phyloP scores from a whole-genome alignment of 2,888 invertebrate species.

The Aporophyla nigra region DNA sequence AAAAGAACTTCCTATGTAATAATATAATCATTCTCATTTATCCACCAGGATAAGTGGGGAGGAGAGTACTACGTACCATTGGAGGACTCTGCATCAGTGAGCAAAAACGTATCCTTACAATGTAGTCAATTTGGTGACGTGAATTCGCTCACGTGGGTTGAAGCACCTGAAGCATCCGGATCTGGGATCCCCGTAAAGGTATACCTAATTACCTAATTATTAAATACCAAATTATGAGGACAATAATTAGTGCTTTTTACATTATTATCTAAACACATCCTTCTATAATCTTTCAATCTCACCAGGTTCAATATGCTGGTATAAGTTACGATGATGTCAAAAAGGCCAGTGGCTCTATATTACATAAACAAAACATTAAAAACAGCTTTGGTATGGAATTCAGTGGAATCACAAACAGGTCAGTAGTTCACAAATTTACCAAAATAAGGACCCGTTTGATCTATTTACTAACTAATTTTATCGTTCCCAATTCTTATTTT shows the following conservation, averaged over 20 bases:
- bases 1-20: no score
- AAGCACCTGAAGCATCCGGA: constrained; percentile 25
- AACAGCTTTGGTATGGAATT: constrained; percentile 76
- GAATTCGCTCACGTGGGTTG: constrained; percentile 55
- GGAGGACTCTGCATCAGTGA: constrained; percentile 33
- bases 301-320: constrained; percentile 76
- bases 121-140: constrained; percentile 53
- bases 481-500: not conserved
- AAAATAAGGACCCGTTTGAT: no score
- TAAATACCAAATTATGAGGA: not conserved
- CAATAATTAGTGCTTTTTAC: not conserved
- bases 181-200: constrained; percentile 75
- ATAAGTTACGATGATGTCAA: constrained; percentile 71
- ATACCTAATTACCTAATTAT: constrained; percentile 7
- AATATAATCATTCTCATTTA: not conserved
- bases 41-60: constrained; percentile 68
- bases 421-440: not conserved
- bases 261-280: not conserved
- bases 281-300: not conserved
- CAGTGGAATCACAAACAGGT: constrained; percentile 78
- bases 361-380: constrained; percentile 34
- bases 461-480: not conserved
- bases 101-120: constrained; percentile 63
- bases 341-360: constrained; percentile 66
- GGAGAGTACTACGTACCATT: constrained; percentile 69